These are phyloP conservation scores for Callimorpha dominula DNA, from an alignment of 2,888 invertebrate genomes.

Conservation along the genomic window DNA sequence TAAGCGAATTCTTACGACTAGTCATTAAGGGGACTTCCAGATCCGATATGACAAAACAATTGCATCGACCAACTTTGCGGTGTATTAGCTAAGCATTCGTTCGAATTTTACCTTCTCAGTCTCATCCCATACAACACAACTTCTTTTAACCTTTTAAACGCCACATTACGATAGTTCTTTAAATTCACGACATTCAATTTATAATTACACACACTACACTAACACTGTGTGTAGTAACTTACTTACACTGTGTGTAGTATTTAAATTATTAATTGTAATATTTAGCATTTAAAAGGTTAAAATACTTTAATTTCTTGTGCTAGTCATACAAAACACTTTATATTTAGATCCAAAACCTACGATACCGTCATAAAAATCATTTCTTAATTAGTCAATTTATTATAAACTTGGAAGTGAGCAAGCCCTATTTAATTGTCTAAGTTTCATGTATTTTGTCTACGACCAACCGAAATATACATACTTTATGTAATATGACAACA, in stretches of 20 bases:
- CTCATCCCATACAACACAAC: constrained; percentile 57
- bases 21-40: constrained; percentile 49
- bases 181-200: constrained; percentile 12
- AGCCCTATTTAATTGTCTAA: constrained; percentile 62
- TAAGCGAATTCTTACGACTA: constrained; percentile 50
- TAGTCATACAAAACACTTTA: constrained; percentile 48
- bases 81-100: constrained; percentile 60
- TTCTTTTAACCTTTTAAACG: constrained; percentile 25
- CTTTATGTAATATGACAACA: constrained; percentile 39
- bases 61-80: constrained; percentile 58
- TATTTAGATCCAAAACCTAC: constrained; percentile 42
- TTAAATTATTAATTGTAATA: constrained; percentile 16
- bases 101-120: constrained; percentile 57
- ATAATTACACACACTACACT: too few relatives aligned
- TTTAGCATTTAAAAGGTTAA: constrained; percentile 17
- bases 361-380: constrained; percentile 41
- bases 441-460: constrained; percentile 52
- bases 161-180: constrained; percentile 19
- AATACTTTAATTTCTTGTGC: constrained; percentile 26
- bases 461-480: constrained; percentile 56
- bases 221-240: too few relatives aligned
- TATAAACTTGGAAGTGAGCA: constrained; percentile 71
- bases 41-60: constrained; percentile 63
- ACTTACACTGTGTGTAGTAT: constrained; percentile 20
- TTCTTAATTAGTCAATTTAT: constrained; percentile 39